Evolutionary conservation across 2,888 invertebrate species (phyloP).

Genomic region (Lasius fuliginosus): DNA sequence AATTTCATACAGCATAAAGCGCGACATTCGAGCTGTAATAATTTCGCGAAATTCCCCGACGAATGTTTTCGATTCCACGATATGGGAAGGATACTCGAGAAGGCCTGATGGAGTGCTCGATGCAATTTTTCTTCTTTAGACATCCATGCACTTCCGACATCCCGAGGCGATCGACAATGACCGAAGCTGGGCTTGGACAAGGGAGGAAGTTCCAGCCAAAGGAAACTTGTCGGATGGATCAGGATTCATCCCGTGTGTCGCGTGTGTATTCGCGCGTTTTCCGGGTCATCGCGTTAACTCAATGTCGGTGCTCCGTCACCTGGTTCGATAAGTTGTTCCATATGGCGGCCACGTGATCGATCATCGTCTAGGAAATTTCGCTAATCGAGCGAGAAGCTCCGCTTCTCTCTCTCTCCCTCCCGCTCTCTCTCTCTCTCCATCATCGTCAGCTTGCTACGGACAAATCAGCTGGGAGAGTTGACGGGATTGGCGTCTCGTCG

Average conservation of each 20-base stretch:
- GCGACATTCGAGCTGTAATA: background rate
- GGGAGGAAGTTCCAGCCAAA: background rate
- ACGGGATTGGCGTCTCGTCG: constrained; percentile 4
- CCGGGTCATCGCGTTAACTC: constrained; percentile 27
- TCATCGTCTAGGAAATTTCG: constrained; percentile 56
- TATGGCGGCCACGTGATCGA: constrained; percentile 48
- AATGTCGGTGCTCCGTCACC: background rate
- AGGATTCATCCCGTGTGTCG: background rate
- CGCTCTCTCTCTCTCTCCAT: background rate
- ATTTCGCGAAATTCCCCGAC: background rate
- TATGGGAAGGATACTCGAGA: background rate
- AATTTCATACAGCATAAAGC: background rate
- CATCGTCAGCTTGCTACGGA: background rate
- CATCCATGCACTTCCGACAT: background rate
- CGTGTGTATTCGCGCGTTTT: background rate
- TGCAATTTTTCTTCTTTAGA: background rate
- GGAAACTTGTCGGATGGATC: background rate
- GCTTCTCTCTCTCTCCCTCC: background rate
- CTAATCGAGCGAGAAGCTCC: constrained; percentile 60
- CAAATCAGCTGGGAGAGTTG: background rate
- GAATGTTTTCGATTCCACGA: background rate
- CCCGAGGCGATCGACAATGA: background rate
- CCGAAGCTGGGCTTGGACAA: background rate
- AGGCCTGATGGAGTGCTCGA: too few relatives aligned
- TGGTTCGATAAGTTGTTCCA: constrained; percentile 19